Base-by-base conservation (phyloP, 35 echinoderm and acorn worm species). In the Diadema setosum region DNA sequence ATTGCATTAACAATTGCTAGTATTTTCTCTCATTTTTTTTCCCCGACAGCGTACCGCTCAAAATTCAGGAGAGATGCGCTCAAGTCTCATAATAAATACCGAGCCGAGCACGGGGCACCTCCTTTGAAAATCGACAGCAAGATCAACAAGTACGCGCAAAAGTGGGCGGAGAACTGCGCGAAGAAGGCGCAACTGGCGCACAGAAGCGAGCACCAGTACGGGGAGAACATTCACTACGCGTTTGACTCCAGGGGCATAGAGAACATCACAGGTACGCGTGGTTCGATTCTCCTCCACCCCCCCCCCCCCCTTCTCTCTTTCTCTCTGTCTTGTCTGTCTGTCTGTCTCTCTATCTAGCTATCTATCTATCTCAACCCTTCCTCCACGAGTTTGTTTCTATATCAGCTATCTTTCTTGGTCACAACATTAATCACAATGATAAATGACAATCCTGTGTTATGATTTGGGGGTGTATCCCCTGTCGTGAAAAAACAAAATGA, bases 141-240 rank as follows among this genome's bases (percentile, higher is more conserved):
- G 26, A 35, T 99, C 2, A 99, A 94, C 83, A 99, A 89, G 32
- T 99, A 99, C 55, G 96, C 96, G 5, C 96, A 99, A 41, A 83
- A 87, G 30, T 99, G 96, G 96, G 92, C 96, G 18, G 70, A 99
- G 40, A 84, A 90, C 42, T 91, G 89, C 39, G 96, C 96, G 20
- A 94, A 95, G 82, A 76, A 84, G 27, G 89, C 76, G 1, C 65
- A 94, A n/a, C 86, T 95, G 24, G 70, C 94, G 37, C 96, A 94
- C 65, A 84, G 96, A 75, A 52, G 74, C 31, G 91, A 94, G 31
- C 84, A 90, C 65, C 94, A 99, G 74, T 99, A 99, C 46, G 96
- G 96, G 23, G 96, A 99, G 74, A 94, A 94, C 45, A 99, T 99
- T 34, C 85, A 94, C 48, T 94, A 78, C 56, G 91, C 84, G 17